These are phyloP conservation scores for Halcyon malimbica DNA, from an alignment of 2,113 vertebrate species.

Conservation along the genomic window DNA sequence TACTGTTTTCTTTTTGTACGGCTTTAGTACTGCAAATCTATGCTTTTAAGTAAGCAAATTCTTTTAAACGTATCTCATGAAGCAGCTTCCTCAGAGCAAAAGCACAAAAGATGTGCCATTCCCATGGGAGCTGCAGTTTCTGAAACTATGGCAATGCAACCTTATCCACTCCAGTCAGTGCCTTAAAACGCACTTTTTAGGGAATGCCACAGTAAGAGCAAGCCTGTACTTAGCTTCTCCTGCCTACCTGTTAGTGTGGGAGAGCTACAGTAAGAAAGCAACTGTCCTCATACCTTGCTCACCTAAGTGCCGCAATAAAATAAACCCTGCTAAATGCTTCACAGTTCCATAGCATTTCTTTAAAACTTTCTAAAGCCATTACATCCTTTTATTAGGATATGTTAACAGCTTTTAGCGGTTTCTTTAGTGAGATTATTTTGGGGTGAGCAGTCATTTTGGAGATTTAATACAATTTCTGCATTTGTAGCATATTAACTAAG, in stretches of 20 bases:
- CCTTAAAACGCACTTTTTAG: neutral
- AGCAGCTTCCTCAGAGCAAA: neutral
- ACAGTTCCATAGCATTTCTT: neutral
- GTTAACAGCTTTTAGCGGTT: neutral
- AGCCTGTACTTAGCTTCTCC: neutral
- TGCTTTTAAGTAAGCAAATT: neutral
- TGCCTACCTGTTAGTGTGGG: neutral
- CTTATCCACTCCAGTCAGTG: neutral
- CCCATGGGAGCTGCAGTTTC: neutral
- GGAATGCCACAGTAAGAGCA: fast-evolving
- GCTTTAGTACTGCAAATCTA: neutral
- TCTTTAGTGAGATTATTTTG: neutral
- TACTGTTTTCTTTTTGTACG: neutral
- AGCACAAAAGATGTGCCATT: neutral
- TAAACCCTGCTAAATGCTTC: neutral
- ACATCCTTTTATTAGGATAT: neutral
- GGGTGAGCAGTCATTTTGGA: neutral
- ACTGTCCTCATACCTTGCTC: neutral
- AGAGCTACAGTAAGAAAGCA: neutral
- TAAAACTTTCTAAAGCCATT: neutral
- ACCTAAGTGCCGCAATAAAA: neutral
- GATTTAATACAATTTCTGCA: conserved; percentile 29
- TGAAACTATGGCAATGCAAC: neutral
- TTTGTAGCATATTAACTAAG: conserved; percentile 19
- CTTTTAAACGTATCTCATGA: neutral